Evolutionary conservation across 2,113 vertebrate genomes (phyloP).

Genomic region (Callionymus lyra): DNA sequence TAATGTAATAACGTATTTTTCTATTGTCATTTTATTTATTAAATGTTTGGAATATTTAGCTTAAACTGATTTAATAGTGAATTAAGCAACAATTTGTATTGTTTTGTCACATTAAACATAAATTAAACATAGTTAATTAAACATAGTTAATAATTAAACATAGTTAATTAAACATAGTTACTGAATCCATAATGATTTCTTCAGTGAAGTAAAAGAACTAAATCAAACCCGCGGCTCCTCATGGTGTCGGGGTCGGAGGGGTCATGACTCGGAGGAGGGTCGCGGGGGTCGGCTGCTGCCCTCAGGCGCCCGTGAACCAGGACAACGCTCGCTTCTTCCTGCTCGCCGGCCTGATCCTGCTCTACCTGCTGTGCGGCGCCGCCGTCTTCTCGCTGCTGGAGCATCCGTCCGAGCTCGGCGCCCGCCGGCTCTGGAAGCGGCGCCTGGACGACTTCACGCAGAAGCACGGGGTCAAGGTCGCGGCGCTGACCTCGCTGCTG

Average conservation of each 20-base stretch:
- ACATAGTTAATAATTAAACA: too few relatives aligned
- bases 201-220: too few relatives aligned
- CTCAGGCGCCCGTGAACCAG: constrained; percentile 60
- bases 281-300: constrained; percentile 50
- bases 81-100: too few relatives aligned
- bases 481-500: constrained; percentile 55
- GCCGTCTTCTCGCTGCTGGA: constrained; percentile 71
- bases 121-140: too few relatives aligned
- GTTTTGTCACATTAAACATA: too few relatives aligned
- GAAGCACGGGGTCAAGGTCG: constrained; percentile 50
- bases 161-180: too few relatives aligned
- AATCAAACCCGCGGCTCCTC: constrained; percentile 22
- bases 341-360: constrained; percentile 65
- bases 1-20: too few relatives aligned
- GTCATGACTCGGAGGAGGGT: constrained; percentile 63
- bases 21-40: too few relatives aligned
- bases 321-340: constrained; percentile 73
- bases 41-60: too few relatives aligned
- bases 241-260: too few relatives aligned
- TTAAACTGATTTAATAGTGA: too few relatives aligned
- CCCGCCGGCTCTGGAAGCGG: constrained; percentile 60
- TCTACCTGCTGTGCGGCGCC: constrained; percentile 68
- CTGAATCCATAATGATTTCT: too few relatives aligned
- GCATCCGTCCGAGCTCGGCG: constrained; percentile 59
- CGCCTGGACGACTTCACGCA: constrained; percentile 65